These are phyloP conservation scores for Corapipo altera DNA, from an alignment of 2,113 vertebrate species.

Conservation along the genomic window DNA sequence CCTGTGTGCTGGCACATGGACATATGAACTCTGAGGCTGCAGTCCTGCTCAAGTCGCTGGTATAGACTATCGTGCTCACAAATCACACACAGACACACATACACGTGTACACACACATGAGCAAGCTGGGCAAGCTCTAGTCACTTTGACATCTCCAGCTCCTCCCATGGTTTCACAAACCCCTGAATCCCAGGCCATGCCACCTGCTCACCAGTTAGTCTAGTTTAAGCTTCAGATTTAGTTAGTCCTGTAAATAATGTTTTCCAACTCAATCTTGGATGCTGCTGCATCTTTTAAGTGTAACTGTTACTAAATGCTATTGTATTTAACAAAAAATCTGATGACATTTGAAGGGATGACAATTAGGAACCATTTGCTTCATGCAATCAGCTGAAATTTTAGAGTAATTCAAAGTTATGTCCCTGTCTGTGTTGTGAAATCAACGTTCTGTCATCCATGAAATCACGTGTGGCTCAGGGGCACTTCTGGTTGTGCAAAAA, in stretches of 20 bases:
- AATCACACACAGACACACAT: too few species aligned
- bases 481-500: neutral
- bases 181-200: neutral
- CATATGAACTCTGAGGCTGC: neutral
- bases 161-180: neutral
- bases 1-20: rapidly evolving
- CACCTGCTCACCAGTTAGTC: neutral
- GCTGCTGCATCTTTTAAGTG: neutral
- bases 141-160: neutral
- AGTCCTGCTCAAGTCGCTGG: neutral
- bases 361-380: neutral
- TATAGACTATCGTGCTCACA: neutral
- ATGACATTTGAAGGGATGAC: neutral
- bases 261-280: neutral
- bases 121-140: too few species aligned
- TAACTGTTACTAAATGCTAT: neutral
- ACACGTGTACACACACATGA: too few species aligned
- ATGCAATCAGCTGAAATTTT: neutral
- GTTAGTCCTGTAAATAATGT: neutral
- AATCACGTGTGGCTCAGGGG: neutral
- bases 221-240: neutral
- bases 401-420: neutral
- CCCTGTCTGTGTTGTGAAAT: neutral
- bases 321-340: neutral
- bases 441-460: neutral